Conservation (phyloP, 2,888 invertebrate species). For the Eristalis pertinax region DNA sequence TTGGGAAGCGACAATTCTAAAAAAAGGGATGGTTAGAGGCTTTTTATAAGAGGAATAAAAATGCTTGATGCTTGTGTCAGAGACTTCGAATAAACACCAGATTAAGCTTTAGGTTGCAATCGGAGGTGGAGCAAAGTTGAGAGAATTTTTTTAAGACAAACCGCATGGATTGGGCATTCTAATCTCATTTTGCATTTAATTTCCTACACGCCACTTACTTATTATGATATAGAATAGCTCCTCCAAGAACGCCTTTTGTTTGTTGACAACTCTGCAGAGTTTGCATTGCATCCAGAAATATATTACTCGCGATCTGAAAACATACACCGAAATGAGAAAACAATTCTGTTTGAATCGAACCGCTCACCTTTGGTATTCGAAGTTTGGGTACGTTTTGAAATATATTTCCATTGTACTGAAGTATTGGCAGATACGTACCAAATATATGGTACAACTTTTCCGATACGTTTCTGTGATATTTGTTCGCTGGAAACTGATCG, state of each 20-base stretch:
- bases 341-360: neutral
- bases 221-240: constrained; percentile 93
- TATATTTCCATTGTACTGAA: constrained; percentile 91
- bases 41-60: too few species aligned
- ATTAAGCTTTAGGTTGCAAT: too few species aligned
- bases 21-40: neutral
- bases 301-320: constrained; percentile 90
- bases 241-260: constrained; percentile 90
- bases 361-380: constrained; percentile 89
- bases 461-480: constrained; percentile 83
- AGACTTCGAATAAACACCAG: too few species aligned
- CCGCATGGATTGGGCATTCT: too few species aligned
- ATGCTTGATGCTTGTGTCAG: too few species aligned
- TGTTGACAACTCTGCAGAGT: constrained; percentile 92
- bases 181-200: too few species aligned
- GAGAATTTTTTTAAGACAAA: neutral
- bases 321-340: constrained; percentile 29
- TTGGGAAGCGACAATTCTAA: constrained; percentile 91
- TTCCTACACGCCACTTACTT: constrained; percentile 84
- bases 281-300: constrained; percentile 93
- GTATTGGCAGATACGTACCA: constrained; percentile 93
- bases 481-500: constrained; percentile 82
- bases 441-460: constrained; percentile 92
- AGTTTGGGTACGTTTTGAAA: constrained; percentile 92
- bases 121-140: neutral